A percentile compares a stretch with the other conserved stretches of the same genome.
Evolutionary conservation across 2,888 invertebrate genomes (phyloP).

Genomic region (Dicyrtomina minuta): DNA sequence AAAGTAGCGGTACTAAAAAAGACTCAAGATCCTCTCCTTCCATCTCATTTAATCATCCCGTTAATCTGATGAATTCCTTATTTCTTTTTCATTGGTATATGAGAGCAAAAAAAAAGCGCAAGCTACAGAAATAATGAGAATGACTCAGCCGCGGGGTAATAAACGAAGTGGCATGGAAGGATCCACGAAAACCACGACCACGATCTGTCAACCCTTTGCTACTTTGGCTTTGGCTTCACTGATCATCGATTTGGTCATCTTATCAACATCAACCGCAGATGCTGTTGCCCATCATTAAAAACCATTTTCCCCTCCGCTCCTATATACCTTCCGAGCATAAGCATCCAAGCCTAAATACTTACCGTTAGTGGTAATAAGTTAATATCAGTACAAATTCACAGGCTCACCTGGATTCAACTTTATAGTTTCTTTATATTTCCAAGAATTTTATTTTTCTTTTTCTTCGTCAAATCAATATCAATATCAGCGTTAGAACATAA

Average conservation of each 20-base stretch:
- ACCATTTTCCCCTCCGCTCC: too few species aligned
- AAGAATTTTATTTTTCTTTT: too few species aligned
- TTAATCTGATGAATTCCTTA: conserved; percentile 19
- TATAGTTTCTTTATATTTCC: too few species aligned
- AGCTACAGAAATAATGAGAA: neutral
- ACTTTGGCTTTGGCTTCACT: neutral
- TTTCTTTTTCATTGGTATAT: neutral
- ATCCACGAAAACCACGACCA: neutral
- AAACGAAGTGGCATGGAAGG: neutral
- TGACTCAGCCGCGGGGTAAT: too few species aligned
- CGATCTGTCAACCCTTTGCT: conserved; percentile 18
- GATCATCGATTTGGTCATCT: conserved; percentile 13
- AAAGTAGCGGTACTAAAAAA: conserved; percentile 10
- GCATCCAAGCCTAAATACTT: too few species aligned
- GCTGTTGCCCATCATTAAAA: neutral
- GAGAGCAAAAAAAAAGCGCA: neutral
- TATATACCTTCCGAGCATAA: too few species aligned
- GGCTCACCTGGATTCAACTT: too few species aligned
- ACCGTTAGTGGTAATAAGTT: too few species aligned
- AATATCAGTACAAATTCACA: too few species aligned
- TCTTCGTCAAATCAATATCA: too few species aligned
- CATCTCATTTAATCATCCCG: conserved; percentile 15
- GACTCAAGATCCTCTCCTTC: neutral
- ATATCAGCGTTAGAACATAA: too few species aligned
- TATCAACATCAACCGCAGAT: neutral